A percentile compares a stretch with the other conserved stretches of the same genome.
These are phyloP conservation scores for Phycodurus eques DNA, from an alignment of 2,113 vertebrate genomes.

Conservation along the genomic window DNA sequence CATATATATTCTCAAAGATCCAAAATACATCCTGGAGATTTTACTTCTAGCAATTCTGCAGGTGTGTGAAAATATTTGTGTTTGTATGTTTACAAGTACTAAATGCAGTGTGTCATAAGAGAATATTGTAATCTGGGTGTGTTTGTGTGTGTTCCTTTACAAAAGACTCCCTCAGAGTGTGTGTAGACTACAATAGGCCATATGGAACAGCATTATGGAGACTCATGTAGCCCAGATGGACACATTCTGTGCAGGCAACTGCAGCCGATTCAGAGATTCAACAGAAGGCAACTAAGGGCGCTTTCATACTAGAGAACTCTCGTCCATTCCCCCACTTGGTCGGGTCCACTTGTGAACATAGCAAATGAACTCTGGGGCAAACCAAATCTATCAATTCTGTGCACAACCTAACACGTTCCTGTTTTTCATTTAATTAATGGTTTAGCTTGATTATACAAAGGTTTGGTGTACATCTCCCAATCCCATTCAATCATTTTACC, in stretches of 20 bases:
- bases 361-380: background rate
- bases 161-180: slow-evolving; percentile 36
- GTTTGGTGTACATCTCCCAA: slow-evolving; percentile 9
- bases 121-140: slow-evolving; percentile 4
- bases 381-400: background rate
- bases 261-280: slow-evolving; percentile 35
- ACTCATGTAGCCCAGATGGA: slow-evolving; percentile 60
- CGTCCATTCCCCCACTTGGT: slow-evolving; percentile 13
- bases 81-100: background rate
- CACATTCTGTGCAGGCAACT: slow-evolving; percentile 46
- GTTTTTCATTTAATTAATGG: background rate
- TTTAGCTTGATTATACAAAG: background rate
- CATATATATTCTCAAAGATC: background rate
- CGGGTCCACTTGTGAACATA: background rate
- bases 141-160: slow-evolving; percentile 20
- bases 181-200: slow-evolving; percentile 54
- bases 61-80: background rate
- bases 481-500: slow-evolving; percentile 27
- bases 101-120: background rate
- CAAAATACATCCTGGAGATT: background rate
- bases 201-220: slow-evolving; percentile 63
- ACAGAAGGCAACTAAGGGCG: slow-evolving; percentile 19
- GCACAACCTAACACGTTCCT: background rate
- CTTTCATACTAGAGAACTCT: slow-evolving; percentile 12
- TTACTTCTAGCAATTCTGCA: slow-evolving; percentile 8